Evolutionary conservation across 1,140 invertebrate genomes (phyloP).

Genomic region (Aphidius gifuensis): DNA sequence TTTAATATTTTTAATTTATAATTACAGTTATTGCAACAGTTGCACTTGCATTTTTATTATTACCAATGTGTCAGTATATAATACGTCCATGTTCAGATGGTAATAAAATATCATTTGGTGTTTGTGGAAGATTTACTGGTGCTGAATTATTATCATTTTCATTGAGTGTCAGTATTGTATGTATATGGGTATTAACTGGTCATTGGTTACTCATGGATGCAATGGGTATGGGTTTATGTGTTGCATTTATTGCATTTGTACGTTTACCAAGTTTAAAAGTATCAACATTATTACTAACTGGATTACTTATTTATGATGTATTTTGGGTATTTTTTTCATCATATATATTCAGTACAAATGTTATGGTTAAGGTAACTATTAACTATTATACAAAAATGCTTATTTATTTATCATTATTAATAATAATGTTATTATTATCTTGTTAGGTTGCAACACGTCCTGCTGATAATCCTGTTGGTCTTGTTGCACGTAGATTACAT

Average conservation of each 20-base stretch:
- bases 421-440: conserved; percentile 7
- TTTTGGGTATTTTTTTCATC: conserved; percentile 99
- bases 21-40: conserved; percentile 90
- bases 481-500: conserved; percentile 88
- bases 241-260: conserved; percentile 96
- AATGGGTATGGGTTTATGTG: conserved; percentile 95
- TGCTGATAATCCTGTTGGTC: conserved; percentile 93
- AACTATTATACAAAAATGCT: conserved; percentile 6
- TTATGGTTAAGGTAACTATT: conserved; percentile 88
- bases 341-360: conserved; percentile 97
- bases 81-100: conserved; percentile 82
- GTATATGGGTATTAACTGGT: conserved; percentile 94
- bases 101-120: conserved; percentile 86
- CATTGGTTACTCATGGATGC: conserved; percentile 98
- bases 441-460: conserved; percentile 77
- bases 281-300: conserved; percentile 89
- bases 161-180: conserved; percentile 88
- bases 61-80: conserved; percentile 97
- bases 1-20: conserved; percentile 33
- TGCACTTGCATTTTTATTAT: conserved; percentile 89
- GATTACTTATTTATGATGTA: conserved; percentile 93
- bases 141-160: conserved; percentile 92
- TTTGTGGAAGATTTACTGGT: conserved; percentile 86
- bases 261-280: conserved; percentile 94
- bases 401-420: not conserved